A percentile compares a stretch with the other conserved stretches of the same genome.
These are phyloP conservation scores for Calonectris borealis DNA, from an alignment of 2,113 vertebrate species.

Conservation along the genomic window DNA sequence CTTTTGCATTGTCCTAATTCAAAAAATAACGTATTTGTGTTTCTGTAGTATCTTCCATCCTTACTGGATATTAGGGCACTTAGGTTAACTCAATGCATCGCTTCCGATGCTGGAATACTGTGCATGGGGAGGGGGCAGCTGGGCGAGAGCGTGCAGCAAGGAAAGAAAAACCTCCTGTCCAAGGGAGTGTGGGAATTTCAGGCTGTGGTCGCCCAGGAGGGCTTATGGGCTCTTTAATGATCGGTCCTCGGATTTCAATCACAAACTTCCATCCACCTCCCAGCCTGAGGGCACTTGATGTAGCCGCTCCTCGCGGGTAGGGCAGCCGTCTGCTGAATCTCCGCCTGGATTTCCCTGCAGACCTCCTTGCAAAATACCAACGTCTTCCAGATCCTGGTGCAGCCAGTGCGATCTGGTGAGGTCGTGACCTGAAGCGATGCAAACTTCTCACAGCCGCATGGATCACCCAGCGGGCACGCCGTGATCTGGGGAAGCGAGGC, in stretches of 20 bases:
- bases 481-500: fast-evolving
- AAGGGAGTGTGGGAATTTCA: background rate
- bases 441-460: background rate
- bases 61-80: background rate
- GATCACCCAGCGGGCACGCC: background rate
- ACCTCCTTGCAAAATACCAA: background rate
- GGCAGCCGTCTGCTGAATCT: background rate
- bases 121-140: background rate
- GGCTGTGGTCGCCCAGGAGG: background rate
- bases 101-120: background rate
- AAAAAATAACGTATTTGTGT: background rate
- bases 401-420: background rate
- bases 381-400: background rate
- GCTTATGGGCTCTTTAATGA: background rate
- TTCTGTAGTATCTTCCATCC: background rate
- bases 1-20: background rate
- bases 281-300: background rate
- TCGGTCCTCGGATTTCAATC: background rate
- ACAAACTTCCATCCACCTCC: background rate
- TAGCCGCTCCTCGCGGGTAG: background rate
- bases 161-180: background rate
- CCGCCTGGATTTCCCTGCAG: background rate
- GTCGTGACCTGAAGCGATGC: background rate
- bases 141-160: background rate
- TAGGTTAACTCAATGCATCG: background rate